These are phyloP conservation scores for Antennarius maculatus DNA, from an alignment of 2,797 vertebrate genomes.

Conservation along the genomic window DNA sequence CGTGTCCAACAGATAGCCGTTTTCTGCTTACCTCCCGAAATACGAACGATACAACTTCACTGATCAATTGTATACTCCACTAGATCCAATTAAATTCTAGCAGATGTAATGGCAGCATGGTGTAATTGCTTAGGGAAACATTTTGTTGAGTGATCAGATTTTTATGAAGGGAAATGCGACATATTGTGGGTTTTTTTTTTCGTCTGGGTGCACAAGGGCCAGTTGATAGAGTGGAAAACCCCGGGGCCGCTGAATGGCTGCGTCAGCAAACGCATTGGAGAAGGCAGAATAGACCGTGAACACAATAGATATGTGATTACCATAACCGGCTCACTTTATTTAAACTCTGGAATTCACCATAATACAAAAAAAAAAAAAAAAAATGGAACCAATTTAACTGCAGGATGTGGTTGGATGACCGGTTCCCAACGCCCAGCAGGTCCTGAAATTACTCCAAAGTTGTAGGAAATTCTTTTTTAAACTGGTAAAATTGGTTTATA, in stretches of 20 bases:
- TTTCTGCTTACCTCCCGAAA: slow-evolving; percentile 28
- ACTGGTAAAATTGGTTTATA: too few species aligned
- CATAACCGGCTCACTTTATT: not conserved
- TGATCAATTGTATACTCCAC: slow-evolving; percentile 61
- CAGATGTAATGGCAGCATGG: slow-evolving; percentile 51
- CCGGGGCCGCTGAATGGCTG: slow-evolving; percentile 24
- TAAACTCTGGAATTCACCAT: not conserved
- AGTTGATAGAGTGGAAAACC: slow-evolving; percentile 57
- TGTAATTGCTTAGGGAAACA: slow-evolving; percentile 72
- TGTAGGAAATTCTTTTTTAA: too few species aligned
- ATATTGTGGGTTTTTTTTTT: slow-evolving; percentile 63
- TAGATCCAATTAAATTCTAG: slow-evolving; percentile 64
- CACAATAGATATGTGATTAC: not conserved
- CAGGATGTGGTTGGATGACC: not conserved
- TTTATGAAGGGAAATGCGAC: slow-evolving; percentile 37
- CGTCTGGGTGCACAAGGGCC: slow-evolving; percentile 53
- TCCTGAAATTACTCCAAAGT: too few species aligned
- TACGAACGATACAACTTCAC: slow-evolving; percentile 40
- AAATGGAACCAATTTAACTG: too few species aligned
- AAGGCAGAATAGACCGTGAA: not conserved
- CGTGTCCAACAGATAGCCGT: slow-evolving; percentile 36
- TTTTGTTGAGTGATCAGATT: slow-evolving; percentile 65
- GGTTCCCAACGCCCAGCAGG: not conserved
- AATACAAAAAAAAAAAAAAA: too few species aligned
- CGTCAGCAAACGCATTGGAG: slow-evolving; percentile 25